Conservation (phyloP, 1,140 invertebrate genomes). For the Chrysomallon squamiferum region DNA sequence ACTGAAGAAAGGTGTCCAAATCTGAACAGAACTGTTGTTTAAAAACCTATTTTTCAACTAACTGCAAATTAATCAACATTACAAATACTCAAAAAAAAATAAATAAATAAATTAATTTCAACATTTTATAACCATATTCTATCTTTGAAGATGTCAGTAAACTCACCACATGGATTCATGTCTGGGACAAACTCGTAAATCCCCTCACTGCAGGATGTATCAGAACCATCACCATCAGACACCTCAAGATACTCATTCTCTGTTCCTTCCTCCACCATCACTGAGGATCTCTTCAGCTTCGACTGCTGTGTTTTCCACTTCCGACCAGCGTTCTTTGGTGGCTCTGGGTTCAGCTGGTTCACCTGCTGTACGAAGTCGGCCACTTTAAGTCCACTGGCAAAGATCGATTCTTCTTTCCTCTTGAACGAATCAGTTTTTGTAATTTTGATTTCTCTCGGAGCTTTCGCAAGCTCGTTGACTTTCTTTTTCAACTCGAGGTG, state of each 20-base stretch:
- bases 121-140: no score
- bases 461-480: constrained; percentile 12
- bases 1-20: no score
- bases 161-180: no score
- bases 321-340: background rate
- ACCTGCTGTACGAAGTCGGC: constrained; percentile 36
- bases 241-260: constrained; percentile 5
- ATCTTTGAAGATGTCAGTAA: no score
- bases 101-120: no score
- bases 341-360: constrained; percentile 21
- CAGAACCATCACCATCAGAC: background rate
- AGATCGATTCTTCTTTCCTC: constrained; percentile 30
- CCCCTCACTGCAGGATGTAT: background rate
- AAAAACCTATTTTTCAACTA: no score
- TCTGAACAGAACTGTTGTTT: no score
- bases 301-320: constrained; percentile 4
- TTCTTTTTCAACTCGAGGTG: constrained; percentile 27
- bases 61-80: no score
- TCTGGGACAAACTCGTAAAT: background rate
- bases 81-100: no score
- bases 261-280: background rate
- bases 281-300: background rate
- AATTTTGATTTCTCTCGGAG: constrained; percentile 3
- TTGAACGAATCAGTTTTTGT: constrained; percentile 15
- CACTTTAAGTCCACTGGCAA: constrained; percentile 31